phyloP scores from a whole-genome alignment of 92 coral and sea anemone genomes.

The Zoanthus sansibaricus region DNA sequence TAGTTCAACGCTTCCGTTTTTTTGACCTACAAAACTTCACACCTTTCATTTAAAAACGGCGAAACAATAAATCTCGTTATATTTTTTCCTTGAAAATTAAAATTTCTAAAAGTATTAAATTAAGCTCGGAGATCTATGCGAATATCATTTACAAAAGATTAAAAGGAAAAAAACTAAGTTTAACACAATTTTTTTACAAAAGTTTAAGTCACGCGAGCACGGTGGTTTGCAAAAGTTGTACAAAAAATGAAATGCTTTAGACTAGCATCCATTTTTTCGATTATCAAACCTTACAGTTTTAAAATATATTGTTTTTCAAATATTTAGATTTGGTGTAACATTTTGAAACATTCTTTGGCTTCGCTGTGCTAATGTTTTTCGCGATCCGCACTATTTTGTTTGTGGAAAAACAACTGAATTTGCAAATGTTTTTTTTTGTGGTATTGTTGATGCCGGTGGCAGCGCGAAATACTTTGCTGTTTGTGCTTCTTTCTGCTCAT shows the following conservation, averaged over 20 bases:
- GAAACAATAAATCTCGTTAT: background rate
- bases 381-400: background rate
- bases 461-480: slow-evolving; percentile 10
- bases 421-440: background rate
- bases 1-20: background rate
- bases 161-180: no score
- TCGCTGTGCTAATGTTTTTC: background rate
- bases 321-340: background rate
- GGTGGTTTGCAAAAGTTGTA: no score
- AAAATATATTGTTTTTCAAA: no score
- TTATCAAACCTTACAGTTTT: no score
- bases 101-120: background rate
- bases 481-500: background rate
- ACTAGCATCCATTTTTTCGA: no score
- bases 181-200: no score
- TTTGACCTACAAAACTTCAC: background rate
- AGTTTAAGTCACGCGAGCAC: no score
- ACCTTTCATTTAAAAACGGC: background rate
- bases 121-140: background rate
- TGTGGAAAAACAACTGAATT: background rate
- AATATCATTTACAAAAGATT: no score
- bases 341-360: background rate
- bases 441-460: background rate
- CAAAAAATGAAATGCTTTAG: no score
- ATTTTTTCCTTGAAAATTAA: background rate